phyloP scores from a whole-genome alignment of 2,113 vertebrate genomes.

The Gymnarchus niloticus region DNA sequence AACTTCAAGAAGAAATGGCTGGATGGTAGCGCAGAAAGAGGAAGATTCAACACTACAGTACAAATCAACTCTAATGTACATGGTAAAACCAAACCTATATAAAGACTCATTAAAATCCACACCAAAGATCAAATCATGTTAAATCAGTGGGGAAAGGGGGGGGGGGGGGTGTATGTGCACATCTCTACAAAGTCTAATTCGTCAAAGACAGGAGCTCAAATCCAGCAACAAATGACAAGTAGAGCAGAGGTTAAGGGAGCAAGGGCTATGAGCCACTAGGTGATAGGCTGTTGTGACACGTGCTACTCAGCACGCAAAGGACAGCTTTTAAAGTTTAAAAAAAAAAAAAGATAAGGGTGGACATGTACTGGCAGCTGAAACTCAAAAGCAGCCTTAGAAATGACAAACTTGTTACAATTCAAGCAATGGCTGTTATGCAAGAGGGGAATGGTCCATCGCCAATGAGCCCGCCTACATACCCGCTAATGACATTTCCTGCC shows the following conservation, averaged over 20 bases:
- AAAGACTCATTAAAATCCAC: too few relatives aligned
- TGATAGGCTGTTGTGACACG: neutral
- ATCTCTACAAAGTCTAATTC: too few relatives aligned
- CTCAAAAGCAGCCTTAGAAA: neutral
- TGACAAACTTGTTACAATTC: neutral
- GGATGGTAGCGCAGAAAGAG: too few relatives aligned
- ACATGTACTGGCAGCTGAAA: neutral
- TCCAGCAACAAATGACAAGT: neutral
- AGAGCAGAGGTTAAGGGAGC: neutral
- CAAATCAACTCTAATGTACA: too few relatives aligned
- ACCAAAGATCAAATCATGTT: too few relatives aligned
- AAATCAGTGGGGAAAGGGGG: too few relatives aligned
- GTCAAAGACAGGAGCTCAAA: neutral
- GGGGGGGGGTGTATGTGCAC: too few relatives aligned
- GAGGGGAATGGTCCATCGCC: neutral
- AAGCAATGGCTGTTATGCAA: constrained; percentile 1
- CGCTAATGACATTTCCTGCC: neutral
- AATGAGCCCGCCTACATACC: neutral
- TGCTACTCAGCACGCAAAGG: neutral
- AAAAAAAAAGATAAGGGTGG: neutral
- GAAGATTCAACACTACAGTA: too few relatives aligned
- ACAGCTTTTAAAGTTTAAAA: neutral
- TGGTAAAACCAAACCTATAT: too few relatives aligned
- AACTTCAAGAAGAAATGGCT: too few relatives aligned
- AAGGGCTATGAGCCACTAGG: neutral